A percentile compares a stretch with the other conserved stretches of the same genome.
These are phyloP conservation scores for Brachionus asplanchnoidis DNA, from an alignment of 1,140 invertebrate genomes.

Conservation along the genomic window DNA sequence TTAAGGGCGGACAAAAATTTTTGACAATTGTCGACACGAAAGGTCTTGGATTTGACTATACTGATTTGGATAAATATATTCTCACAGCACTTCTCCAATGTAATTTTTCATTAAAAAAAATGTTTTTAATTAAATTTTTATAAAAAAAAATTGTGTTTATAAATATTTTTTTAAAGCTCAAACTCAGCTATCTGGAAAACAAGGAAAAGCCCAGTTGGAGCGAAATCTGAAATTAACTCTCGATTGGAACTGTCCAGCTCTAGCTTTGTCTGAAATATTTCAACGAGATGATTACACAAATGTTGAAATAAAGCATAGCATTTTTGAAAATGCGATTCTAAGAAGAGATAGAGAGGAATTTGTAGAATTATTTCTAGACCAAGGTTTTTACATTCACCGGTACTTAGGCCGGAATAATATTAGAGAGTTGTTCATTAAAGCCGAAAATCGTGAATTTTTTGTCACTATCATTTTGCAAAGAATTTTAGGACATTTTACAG, in stretches of 20 bases:
- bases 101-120: slow-evolving; percentile 45
- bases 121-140: not conserved
- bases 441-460: slow-evolving; percentile 57
- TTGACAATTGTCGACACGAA: slow-evolving; percentile 55
- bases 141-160: not conserved
- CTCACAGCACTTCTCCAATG: slow-evolving; percentile 57
- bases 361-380: slow-evolving; percentile 57
- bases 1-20: slow-evolving; percentile 51
- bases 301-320: slow-evolving; percentile 55
- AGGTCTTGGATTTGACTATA: slow-evolving; percentile 50
- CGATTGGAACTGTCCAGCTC: slow-evolving; percentile 58
- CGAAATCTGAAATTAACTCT: slow-evolving; percentile 56
- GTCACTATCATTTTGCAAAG: slow-evolving; percentile 53
- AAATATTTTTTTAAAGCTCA: not conserved
- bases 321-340: slow-evolving; percentile 56
- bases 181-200: slow-evolving; percentile 42
- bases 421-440: slow-evolving; percentile 52
- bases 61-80: slow-evolving; percentile 54
- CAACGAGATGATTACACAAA: slow-evolving; percentile 50
- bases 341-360: slow-evolving; percentile 56
- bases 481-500: slow-evolving; percentile 50
- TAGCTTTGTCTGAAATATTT: slow-evolving; percentile 56
- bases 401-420: slow-evolving; percentile 53
- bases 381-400: slow-evolving; percentile 55
- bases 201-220: slow-evolving; percentile 48